Base-by-base conservation (phyloP, 1,140 invertebrate genomes). In the Drosophila subpulchrella region DNA sequence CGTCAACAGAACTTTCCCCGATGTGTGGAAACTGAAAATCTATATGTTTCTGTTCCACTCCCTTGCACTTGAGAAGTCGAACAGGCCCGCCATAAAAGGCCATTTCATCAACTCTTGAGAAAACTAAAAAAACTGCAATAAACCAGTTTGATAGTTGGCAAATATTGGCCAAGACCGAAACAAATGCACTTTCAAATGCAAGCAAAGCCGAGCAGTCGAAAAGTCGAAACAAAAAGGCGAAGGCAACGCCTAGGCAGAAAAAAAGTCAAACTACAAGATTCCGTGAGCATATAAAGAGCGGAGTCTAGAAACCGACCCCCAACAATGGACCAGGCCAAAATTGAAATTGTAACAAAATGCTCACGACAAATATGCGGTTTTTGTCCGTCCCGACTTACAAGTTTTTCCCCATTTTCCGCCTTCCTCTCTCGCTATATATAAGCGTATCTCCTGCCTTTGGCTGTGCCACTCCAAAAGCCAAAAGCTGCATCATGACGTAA, bases 331-430 rank as follows among this genome's bases (percentile, higher is more conserved):
- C 68, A 58, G 67, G 51, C 66, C 68, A 58, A 72, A 72, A 72
- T 71, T 71, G 67, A 71, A 71, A 71, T 71, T 71, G 67, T 71
- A 71, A 71, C 67, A 71, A 71, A 71, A 71, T 71, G 67, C 67
- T 71, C 67, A 71, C 67, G 65, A 71, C 67, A 71, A 71, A 71
- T 71, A 71, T 71, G 66, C 66, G 65, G 65, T 71, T 71, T 71
- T 57, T 71, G 65, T 56, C 66, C 56, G 50, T 20, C 67, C 65
- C 42, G 51, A 39, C 41, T 50, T 48, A 32, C 67, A 57, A 58
- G 65, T 71, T 71, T 71, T 71, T 50, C 67, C 67, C 66, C 67
- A 48, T 71, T 71, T 71, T 71, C 44, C 51, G 65, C 65, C 48
- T 66, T 44, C 63, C 42, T 36, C 39, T 42, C 34, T 10, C 38